A percentile compares a stretch with the other conserved stretches of the same genome.
phyloP scores from a whole-genome alignment of 1,140 invertebrate species.

The Drosophila bipectinata region DNA sequence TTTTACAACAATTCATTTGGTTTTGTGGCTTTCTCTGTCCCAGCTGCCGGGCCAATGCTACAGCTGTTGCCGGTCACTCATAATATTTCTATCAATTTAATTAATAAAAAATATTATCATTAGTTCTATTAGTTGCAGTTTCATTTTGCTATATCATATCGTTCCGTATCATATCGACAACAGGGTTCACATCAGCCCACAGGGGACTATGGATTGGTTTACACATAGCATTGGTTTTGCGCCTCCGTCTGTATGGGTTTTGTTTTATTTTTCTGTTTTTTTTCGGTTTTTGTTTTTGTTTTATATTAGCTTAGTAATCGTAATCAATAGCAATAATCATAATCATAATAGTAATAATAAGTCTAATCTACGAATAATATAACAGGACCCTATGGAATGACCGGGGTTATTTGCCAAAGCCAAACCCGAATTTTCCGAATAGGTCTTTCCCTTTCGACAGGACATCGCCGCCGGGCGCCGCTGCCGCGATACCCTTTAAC shows the following conservation, averaged over 20 bases:
- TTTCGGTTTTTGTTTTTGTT: slow-evolving; percentile 17
- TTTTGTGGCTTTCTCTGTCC: slow-evolving; percentile 17
- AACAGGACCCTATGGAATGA: slow-evolving; percentile 83
- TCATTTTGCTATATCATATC: slow-evolving; percentile 44
- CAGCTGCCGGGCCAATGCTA: slow-evolving; percentile 20
- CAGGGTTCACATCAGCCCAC: slow-evolving; percentile 27
- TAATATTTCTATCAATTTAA: slow-evolving; percentile 81
- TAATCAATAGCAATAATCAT: slow-evolving; percentile 74
- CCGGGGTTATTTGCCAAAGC: slow-evolving; percentile 89
- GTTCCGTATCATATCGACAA: slow-evolving; percentile 27
- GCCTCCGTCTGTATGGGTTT: slow-evolving; percentile 5
- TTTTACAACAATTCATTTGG: slow-evolving; percentile 74
- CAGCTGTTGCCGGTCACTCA: slow-evolving; percentile 29
- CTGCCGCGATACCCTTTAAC: slow-evolving; percentile 87
- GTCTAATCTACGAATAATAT: slow-evolving; percentile 82
- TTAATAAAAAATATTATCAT: slow-evolving; percentile 80
- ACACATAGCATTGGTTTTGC: slow-evolving; percentile 25
- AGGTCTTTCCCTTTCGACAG: slow-evolving; percentile 96
- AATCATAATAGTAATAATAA: slow-evolving; percentile 77
- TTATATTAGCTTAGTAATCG: slow-evolving; percentile 72
- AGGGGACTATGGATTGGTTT: slow-evolving; percentile 14
- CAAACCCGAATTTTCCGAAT: slow-evolving; percentile 95
- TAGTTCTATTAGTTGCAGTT: slow-evolving; percentile 71
- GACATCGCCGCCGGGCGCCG: slow-evolving; percentile 92
- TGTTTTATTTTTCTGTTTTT: slow-evolving; percentile 19